These are phyloP conservation scores for Cossypha dichroa DNA, from an alignment of 2,797 vertebrate species.

Conservation along the genomic window DNA sequence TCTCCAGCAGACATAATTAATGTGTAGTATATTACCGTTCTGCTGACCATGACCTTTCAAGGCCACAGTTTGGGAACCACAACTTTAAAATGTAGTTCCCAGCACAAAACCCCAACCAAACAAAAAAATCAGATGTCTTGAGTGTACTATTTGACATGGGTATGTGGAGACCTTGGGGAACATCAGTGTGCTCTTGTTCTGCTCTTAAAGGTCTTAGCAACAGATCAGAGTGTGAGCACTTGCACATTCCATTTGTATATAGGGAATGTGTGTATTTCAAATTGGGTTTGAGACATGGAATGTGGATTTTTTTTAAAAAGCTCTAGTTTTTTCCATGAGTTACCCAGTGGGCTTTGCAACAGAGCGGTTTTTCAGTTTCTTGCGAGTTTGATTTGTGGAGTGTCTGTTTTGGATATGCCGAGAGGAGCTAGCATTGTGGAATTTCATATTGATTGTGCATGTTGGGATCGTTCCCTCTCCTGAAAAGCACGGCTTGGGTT, in stretches of 20 bases:
- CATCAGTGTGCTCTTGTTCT: neutral
- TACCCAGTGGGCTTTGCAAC: neutral
- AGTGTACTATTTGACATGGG: neutral
- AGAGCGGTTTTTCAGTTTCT: neutral
- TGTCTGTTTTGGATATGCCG: neutral
- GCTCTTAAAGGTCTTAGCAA: neutral
- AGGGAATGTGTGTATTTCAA: neutral
- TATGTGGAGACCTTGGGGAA: neutral
- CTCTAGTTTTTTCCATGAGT: neutral
- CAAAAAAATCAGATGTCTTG: neutral
- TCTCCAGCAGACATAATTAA: neutral
- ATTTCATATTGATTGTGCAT: slow-evolving; percentile 1
- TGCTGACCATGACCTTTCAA: neutral
- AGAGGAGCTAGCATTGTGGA: neutral
- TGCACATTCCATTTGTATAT: neutral
- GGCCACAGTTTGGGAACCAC: neutral
- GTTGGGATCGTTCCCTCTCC: neutral
- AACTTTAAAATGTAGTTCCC: neutral
- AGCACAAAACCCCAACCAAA: neutral
- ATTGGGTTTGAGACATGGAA: neutral
- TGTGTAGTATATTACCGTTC: neutral
- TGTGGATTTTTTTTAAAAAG: neutral
- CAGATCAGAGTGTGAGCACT: neutral
- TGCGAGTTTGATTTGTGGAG: neutral
- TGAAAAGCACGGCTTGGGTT: neutral